Evolutionary conservation across 2,113 vertebrate genomes (phyloP), one percentile per base, ranked within the genome.

Genomic region (Ploceus nigricollis): DNA sequence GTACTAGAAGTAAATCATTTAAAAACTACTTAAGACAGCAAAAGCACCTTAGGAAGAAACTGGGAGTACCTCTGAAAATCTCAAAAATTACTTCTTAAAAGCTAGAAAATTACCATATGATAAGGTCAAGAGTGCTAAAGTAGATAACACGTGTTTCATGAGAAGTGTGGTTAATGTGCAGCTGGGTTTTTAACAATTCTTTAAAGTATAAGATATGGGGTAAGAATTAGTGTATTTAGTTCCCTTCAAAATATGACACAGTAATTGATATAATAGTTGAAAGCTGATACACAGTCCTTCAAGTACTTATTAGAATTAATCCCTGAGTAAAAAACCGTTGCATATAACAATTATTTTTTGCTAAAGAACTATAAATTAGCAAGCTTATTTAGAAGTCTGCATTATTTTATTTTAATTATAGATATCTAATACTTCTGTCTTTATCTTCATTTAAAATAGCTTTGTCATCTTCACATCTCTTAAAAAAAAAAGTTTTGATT

Each of bases 121-220:
- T 96, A 97, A 97, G 94, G 96, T 96, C 93, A 96, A 96, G 95
- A 96, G 95, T 82, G 50, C 47, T 95, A 90, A 95, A 97, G 92
- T 96, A 95, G 94, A 78, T 92, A 94, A 81, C 94, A 92, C 70
- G 82, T 93, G 78, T 89, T 94, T 82, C 75, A 85, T 86, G 60
- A 95, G 75, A 96, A 94, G 87, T 1, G 2, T 57, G 24, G 87
- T 88, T 95, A 87, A 90, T 73, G 66, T 61, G 82, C 96, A 97
- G 95, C 89, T 96, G 95, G 72, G 17, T 85, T 95, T 93, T 93
- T 80, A 93, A 96, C 39, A 95, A 91, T 96, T 91, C 66, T 73
- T 94, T 92, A 88, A 80, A 80, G n/a, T 37, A 66, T 35, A 87
- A 84, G 69, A 87, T 71, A 64, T 2, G 30, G 37, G 8, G 5